Evolutionary conservation across 2,113 vertebrate species (phyloP).

Genomic region (Aldabrachelys gigantea): DNA sequence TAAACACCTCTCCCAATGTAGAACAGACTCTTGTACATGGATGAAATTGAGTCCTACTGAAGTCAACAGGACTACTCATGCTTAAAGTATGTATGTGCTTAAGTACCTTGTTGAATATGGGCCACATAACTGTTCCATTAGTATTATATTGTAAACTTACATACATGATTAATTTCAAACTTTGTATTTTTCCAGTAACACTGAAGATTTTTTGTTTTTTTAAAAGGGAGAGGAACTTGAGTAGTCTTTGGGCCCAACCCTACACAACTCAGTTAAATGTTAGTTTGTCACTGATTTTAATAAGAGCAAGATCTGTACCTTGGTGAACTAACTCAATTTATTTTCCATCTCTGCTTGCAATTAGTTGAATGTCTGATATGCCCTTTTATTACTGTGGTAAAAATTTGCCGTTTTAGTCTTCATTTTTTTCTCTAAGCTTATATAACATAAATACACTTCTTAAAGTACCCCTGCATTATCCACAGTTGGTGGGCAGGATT

Average conservation of each 20-base stretch:
- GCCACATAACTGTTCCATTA: not conserved
- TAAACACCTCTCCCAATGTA: not conserved
- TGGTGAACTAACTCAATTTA: not conserved
- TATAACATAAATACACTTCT: conserved; percentile 1
- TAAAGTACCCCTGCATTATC: conserved; percentile 47
- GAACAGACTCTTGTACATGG: not conserved
- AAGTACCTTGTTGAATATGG: not conserved
- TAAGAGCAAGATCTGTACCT: not conserved
- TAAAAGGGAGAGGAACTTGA: not conserved
- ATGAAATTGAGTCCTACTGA: not conserved
- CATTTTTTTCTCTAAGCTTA: not conserved
- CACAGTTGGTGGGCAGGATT: conserved; percentile 44
- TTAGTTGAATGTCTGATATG: not conserved
- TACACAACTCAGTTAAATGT: not conserved
- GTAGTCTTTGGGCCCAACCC: not conserved
- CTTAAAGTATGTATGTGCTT: not conserved
- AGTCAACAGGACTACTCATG: not conserved
- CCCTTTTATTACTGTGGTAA: conserved; percentile 5
- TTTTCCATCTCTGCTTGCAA: not conserved
- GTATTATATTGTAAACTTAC: not conserved
- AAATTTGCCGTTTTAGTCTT: conserved; percentile 7
- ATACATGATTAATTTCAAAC: not conserved
- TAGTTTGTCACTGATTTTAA: conserved; percentile 2
- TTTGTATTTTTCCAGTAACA: not conserved
- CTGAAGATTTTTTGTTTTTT: not conserved